Evolutionary conservation across 2,797 vertebrate genomes (phyloP), one percentile per base, ranked within the genome.

Genomic region (Aldrovandia affinis): DNA sequence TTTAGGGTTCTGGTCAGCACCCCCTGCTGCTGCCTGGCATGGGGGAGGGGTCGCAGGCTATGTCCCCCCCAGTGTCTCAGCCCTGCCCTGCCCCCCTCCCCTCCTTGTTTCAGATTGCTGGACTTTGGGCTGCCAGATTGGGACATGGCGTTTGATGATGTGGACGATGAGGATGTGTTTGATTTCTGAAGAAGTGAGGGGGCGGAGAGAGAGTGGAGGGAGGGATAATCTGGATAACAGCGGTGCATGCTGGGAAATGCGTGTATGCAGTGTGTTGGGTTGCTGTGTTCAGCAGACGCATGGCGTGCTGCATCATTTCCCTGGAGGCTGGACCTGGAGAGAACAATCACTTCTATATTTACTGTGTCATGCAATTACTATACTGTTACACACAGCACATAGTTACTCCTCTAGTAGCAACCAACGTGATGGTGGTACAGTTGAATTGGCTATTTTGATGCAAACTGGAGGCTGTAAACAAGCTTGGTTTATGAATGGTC

Each of bases 91-190:
- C 33, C 28, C 68, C 68, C 68, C 68, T 8, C 33, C 8, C 68
- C 33, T 12, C 97, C 94, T 94, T 93, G 84, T 98, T 98, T 89
- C 97, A 99, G 98, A 96, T 93, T 95, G 92, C 96, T 97, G 94
- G 97, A 97, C 94, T 94, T 96, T 89, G 95, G 97, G 92, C 96
- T 98, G 93, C 97, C 97, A 94, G 97, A 99, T 95, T 98, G 97
- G 97, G 95, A 96, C 95, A 99, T 97, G 98, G 96, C 96, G 47
- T 93, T 98, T 96, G 97, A 99, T 97, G 97, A 98, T 94, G 93
- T 96, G 91, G 96, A 97, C 94, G 97, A 97, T 93, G 97, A 96
- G 93, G 96, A 96, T 96, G 95, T 95, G 90, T 98, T 98, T 97
- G 96, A 97, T 97, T 98, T 99, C 95, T 98, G 96, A 98, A 95